Evolutionary conservation across 2,113 vertebrate genomes (phyloP).

Genomic region (Megaleporinus macrocephalus): DNA sequence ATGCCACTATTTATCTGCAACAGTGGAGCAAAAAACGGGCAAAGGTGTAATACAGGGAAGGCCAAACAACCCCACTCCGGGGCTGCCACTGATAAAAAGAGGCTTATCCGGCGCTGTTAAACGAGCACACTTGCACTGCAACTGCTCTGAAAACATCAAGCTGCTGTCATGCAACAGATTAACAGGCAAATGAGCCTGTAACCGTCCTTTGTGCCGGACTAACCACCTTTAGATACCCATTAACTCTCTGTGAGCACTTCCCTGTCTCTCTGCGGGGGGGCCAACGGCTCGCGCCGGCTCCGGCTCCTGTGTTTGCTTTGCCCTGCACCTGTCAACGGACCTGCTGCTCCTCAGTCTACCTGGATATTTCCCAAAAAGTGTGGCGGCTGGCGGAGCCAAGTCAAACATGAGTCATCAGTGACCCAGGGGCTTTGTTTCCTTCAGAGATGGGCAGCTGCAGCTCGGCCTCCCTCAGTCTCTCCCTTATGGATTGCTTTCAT

Average conservation of each 20-base stretch:
- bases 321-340: constrained; percentile 36
- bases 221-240: constrained; percentile 19
- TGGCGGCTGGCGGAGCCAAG: constrained; percentile 3
- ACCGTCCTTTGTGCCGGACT: constrained; percentile 12
- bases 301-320: constrained; percentile 35
- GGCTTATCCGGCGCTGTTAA: background rate
- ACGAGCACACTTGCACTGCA: background rate
- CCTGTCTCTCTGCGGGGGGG: constrained; percentile 13
- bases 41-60: constrained; percentile 4
- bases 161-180: constrained; percentile 32
- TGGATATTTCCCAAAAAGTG: constrained; percentile 35
- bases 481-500: constrained; percentile 21
- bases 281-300: background rate
- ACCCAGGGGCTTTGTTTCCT: background rate
- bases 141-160: background rate
- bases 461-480: background rate
- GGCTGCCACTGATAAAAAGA: background rate
- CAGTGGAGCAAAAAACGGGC: constrained; percentile 8
- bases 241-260: constrained; percentile 13
- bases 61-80: background rate
- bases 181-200: constrained; percentile 31
- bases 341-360: constrained; percentile 29
- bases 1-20: constrained; percentile 7
- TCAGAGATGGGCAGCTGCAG: background rate
- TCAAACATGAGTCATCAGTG: background rate